Conservation (phyloP, 2,113 vertebrate genomes). For the Erythrocercus mccallii region DNA sequence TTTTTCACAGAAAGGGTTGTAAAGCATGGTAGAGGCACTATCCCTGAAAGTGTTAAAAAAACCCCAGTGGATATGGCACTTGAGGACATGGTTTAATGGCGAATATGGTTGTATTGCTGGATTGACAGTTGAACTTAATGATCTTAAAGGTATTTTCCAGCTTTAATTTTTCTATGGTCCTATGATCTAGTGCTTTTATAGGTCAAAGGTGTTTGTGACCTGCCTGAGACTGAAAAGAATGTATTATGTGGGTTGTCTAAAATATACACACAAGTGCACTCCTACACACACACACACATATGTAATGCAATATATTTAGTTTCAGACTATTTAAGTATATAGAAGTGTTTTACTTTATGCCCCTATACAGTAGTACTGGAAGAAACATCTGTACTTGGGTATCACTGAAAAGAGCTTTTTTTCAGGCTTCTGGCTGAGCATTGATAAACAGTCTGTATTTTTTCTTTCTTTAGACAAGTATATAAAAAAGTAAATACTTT, state of each 20-base stretch:
- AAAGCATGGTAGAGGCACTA: background rate
- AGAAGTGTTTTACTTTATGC: background rate
- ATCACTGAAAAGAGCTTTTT: background rate
- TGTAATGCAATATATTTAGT: background rate
- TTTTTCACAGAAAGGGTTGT: background rate
- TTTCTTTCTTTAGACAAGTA: background rate
- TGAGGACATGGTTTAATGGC: background rate
- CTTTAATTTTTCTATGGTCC: background rate
- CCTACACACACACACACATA: too few species aligned
- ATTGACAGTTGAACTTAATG: background rate
- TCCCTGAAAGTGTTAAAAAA: background rate
- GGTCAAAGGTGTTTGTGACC: background rate
- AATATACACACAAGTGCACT: accelerated
- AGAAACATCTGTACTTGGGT: background rate
- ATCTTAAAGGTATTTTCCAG: background rate
- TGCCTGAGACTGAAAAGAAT: background rate
- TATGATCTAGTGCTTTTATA: background rate
- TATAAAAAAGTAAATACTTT: background rate
- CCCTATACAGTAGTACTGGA: background rate
- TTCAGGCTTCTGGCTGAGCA: background rate
- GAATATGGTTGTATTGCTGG: background rate
- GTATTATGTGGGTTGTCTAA: background rate
- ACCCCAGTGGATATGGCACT: background rate
- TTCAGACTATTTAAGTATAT: background rate
- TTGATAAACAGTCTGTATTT: background rate